These are phyloP conservation scores for Drosophila truncata DNA, from an alignment of 1,140 invertebrate species.

Conservation along the genomic window DNA sequence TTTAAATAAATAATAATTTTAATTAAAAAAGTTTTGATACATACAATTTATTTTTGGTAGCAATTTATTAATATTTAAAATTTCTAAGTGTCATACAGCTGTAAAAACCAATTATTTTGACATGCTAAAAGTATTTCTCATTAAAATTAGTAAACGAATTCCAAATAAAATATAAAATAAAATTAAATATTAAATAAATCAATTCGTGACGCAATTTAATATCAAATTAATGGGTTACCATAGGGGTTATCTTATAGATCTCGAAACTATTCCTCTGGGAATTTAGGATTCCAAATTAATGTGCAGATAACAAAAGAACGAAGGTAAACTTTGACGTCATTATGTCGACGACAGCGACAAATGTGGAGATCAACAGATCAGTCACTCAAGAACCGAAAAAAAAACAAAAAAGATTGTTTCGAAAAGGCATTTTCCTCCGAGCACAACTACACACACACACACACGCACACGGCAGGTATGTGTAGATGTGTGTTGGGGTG, in stretches of 20 bases:
- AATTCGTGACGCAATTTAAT: too few relatives aligned
- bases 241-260: background rate
- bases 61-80: background rate
- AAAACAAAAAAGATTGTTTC: constrained; percentile 64
- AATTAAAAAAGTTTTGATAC: too few relatives aligned
- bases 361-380: constrained; percentile 78
- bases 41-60: background rate
- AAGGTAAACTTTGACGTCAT: constrained; percentile 64
- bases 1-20: too few relatives aligned
- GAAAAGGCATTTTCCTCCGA: constrained; percentile 69
- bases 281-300: constrained; percentile 27
- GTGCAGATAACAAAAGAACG: constrained; percentile 56
- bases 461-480: constrained; percentile 7
- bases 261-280: background rate
- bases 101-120: background rate
- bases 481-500: constrained; percentile 31
- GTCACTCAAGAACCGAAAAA: constrained; percentile 59
- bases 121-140: too few relatives aligned
- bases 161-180: background rate
- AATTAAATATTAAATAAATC: background rate
- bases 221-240: too few relatives aligned
- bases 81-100: background rate
- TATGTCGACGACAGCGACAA: constrained; percentile 60
- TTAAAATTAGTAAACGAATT: background rate
- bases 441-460: constrained; percentile 17